Conservation (phyloP, 2,888 invertebrate genomes). For the Morpho deidamia region DNA sequence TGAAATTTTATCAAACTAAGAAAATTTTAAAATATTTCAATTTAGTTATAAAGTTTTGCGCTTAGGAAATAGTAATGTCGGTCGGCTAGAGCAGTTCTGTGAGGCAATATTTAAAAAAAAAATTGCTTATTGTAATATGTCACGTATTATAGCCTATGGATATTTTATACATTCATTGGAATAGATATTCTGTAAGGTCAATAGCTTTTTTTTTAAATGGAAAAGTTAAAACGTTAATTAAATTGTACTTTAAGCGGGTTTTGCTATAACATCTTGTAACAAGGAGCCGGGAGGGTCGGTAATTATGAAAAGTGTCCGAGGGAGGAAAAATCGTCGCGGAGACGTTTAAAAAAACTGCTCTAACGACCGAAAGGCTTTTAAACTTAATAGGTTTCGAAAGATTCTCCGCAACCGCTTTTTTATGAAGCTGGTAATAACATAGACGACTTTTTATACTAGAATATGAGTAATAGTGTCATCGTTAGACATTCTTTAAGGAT, state of each 20-base stretch:
- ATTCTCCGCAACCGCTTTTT: slow-evolving; percentile 38
- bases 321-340: slow-evolving; percentile 60
- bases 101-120: too few species aligned
- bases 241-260: slow-evolving; percentile 47
- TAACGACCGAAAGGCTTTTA: slow-evolving; percentile 71
- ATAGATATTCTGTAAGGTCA: too few species aligned
- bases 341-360: slow-evolving; percentile 68
- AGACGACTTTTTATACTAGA: slow-evolving; percentile 1
- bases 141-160: too few species aligned
- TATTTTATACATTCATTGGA: too few species aligned
- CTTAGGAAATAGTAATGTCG: too few species aligned
- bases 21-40: too few species aligned
- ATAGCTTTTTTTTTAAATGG: background rate
- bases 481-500: background rate
- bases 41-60: too few species aligned
- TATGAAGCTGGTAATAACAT: slow-evolving; percentile 3
- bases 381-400: slow-evolving; percentile 72
- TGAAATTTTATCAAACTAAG: too few species aligned
- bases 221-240: slow-evolving; percentile 30
- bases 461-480: background rate
- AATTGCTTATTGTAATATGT: too few species aligned
- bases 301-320: slow-evolving; percentile 76
- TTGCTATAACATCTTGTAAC: slow-evolving; percentile 68
- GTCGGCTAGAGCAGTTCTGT: too few species aligned
- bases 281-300: slow-evolving; percentile 46